A percentile compares a stretch with the other conserved stretches of the same genome.
These are phyloP conservation scores for Linnaemya tessellans DNA, from an alignment of 2,888 invertebrate species.

Conservation along the genomic window DNA sequence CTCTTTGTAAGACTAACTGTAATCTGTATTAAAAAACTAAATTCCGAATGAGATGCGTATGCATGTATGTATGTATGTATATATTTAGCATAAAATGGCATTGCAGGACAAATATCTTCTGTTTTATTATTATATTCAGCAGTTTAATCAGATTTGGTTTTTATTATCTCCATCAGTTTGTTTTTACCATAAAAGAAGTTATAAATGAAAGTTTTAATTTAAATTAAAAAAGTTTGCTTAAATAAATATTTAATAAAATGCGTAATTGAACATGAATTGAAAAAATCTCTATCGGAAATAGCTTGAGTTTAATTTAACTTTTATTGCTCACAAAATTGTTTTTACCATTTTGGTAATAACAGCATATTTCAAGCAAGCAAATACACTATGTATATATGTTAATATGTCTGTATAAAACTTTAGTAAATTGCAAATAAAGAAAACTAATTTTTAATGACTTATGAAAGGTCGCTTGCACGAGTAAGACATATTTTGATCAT, in stretches of 20 bases:
- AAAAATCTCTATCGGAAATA: background rate
- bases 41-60: background rate
- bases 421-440: background rate
- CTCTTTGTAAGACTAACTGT: background rate
- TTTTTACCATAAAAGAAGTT: background rate
- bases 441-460: too few relatives aligned
- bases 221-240: slow-evolving; percentile 7
- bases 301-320: slow-evolving; percentile 56
- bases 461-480: too few relatives aligned
- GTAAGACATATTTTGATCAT: too few relatives aligned
- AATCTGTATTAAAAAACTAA: background rate
- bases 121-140: background rate
- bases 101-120: slow-evolving; percentile 1
- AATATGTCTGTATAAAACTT: background rate
- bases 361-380: background rate
- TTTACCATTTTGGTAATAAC: background rate
- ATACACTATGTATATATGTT: too few relatives aligned
- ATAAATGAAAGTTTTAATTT: slow-evolving; percentile 7
- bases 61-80: background rate
- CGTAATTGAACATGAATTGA: background rate
- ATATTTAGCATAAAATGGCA: slow-evolving; percentile 7
- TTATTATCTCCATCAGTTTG: slow-evolving; percentile 7
- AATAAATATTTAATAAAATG: slow-evolving; percentile 6
- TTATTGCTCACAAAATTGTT: background rate
- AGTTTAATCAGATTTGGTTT: slow-evolving; percentile 14